Conservation (phyloP, 1,140 invertebrate genomes). For the Rhagoletis pomonella region DNA sequence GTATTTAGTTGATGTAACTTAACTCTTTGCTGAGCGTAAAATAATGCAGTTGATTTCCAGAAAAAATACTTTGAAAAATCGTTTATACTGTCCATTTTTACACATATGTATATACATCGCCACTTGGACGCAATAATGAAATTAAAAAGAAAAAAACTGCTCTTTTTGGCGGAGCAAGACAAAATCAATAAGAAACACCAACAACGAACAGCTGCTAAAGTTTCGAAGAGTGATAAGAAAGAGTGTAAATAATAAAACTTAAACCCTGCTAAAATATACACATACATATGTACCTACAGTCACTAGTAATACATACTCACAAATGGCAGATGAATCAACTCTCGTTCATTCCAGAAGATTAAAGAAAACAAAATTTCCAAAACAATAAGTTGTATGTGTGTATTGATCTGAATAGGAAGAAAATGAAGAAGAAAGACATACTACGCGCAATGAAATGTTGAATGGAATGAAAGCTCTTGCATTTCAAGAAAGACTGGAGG, state of each 20-base stretch:
- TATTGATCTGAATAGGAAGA: background rate
- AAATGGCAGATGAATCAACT: constrained; percentile 2
- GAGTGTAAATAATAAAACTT: background rate
- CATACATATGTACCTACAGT: too few species aligned
- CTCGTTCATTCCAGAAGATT: background rate
- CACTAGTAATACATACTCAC: background rate
- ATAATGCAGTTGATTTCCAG: too few species aligned
- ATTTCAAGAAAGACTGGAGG: background rate
- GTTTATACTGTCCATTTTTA: too few species aligned
- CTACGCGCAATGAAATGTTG: background rate
- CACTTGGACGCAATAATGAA: too few species aligned
- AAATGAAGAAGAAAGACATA: background rate
- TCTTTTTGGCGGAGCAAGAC: too few species aligned
- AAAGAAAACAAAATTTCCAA: background rate
- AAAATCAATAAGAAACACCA: too few species aligned
- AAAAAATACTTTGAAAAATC: too few species aligned
- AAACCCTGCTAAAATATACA: too few species aligned
- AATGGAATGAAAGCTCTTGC: background rate
- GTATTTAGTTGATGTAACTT: too few species aligned
- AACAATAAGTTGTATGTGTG: background rate
- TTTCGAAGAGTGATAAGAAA: background rate
- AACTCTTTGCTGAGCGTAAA: too few species aligned
- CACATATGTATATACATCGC: too few species aligned
- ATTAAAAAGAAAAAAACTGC: too few species aligned
- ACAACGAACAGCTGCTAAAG: background rate